phyloP scores from a whole-genome alignment of 2,113 vertebrate species.

The Calcarius ornatus region DNA sequence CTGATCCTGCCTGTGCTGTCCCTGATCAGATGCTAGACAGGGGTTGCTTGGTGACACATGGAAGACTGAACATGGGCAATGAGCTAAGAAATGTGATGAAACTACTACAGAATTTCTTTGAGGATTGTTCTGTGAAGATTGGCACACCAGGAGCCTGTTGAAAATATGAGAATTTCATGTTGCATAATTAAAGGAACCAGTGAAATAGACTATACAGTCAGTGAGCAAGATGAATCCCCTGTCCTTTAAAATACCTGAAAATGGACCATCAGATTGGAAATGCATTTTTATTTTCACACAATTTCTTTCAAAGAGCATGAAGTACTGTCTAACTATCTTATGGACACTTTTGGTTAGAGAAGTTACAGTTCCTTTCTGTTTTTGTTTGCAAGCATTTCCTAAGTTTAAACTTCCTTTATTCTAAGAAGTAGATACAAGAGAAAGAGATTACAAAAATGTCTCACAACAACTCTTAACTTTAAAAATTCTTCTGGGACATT shows the following conservation, averaged over 20 bases:
- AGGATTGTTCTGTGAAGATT: neutral
- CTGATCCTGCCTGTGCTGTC: neutral
- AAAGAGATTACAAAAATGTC: neutral
- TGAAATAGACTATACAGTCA: neutral
- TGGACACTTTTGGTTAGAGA: neutral
- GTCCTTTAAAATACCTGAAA: neutral
- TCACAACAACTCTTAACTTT: neutral
- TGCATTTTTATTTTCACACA: neutral
- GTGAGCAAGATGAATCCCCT: neutral
- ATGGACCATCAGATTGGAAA: neutral
- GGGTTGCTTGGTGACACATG: neutral
- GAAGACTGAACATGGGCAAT: neutral
- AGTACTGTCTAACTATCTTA: neutral
- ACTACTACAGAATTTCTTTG: neutral
- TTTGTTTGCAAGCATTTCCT: neutral
- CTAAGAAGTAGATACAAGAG: neutral
- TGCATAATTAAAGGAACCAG: neutral
- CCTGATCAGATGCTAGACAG: neutral
- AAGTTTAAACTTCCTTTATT: slow-evolving; percentile 19
- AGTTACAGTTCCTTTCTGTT: neutral
- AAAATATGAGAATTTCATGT: neutral
- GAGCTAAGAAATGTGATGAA: neutral
- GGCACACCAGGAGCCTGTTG: neutral
- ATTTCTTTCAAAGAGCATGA: neutral
- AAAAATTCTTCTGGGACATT: neutral